Percentiles rank a stretch among this genome's conserved stretches.
These are phyloP conservation scores for Percopsis omiscomaycus DNA, from an alignment of 2,797 vertebrate genomes.

Conservation along the genomic window DNA sequence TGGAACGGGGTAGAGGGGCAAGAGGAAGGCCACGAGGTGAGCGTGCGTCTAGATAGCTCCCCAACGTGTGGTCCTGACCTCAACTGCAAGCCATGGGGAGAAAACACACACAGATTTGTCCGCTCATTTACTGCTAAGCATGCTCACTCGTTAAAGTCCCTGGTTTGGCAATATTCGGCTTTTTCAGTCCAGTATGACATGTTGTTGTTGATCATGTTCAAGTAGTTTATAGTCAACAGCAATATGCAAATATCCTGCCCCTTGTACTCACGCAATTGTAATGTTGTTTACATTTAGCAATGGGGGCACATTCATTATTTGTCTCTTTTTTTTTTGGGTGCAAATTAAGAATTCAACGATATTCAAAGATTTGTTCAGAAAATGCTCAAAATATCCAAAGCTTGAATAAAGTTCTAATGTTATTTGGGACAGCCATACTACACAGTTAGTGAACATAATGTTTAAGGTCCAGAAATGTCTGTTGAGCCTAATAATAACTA, in stretches of 20 bases:
- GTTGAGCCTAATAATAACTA: conserved; percentile 45
- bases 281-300: too few species aligned
- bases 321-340: not conserved
- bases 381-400: too few species aligned
- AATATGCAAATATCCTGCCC: too few species aligned
- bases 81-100: conserved; percentile 35
- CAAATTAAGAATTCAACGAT: not conserved
- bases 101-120: conserved; percentile 41
- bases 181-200: too few species aligned
- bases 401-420: too few species aligned
- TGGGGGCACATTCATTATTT: too few species aligned
- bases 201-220: too few species aligned
- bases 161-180: too few species aligned
- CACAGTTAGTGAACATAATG: conserved; percentile 7
- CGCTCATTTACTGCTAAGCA: not conserved
- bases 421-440: conserved; percentile 2
- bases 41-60: conserved; percentile 59
- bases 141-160: not conserved
- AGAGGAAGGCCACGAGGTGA: conserved; percentile 36
- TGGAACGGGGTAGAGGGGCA: conserved; percentile 12
- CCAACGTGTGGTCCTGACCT: conserved; percentile 56
- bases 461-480: conserved; percentile 30
- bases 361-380: conserved; percentile 1
- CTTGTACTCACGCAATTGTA: too few species aligned
- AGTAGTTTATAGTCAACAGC: too few species aligned